Percentiles rank a stretch among this genome's conserved stretches.
These are phyloP conservation scores for Drosophila punjabiensis DNA, from an alignment of 1,140 invertebrate species.

Conservation along the genomic window DNA sequence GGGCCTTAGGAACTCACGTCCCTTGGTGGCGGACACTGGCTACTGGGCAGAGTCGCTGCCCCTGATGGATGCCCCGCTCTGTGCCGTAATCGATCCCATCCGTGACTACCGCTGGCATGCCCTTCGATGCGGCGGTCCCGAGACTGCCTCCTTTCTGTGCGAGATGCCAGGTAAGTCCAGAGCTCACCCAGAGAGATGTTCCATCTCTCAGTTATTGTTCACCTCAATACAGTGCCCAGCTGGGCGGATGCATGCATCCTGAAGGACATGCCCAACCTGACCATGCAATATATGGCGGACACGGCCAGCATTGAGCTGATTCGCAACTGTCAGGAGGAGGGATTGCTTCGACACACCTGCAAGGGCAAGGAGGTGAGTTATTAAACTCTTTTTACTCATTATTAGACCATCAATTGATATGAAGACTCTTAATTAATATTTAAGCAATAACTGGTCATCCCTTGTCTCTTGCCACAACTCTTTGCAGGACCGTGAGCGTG, in stretches of 20 bases:
- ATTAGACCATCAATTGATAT: neutral
- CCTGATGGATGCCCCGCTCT: slow-evolving; percentile 86
- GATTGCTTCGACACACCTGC: slow-evolving; percentile 90
- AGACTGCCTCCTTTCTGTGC: slow-evolving; percentile 90
- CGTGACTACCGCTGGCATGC: slow-evolving; percentile 90
- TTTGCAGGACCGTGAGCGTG: slow-evolving; percentile 73
- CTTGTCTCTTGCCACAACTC: too few relatives aligned
- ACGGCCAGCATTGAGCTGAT: slow-evolving; percentile 93
- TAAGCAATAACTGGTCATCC: neutral
- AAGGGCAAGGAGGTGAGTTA: slow-evolving; percentile 88
- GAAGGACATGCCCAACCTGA: slow-evolving; percentile 89
- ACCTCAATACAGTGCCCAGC: slow-evolving; percentile 87
- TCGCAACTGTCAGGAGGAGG: slow-evolving; percentile 93
- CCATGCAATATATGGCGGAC: slow-evolving; percentile 90
- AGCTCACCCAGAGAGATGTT: too few relatives aligned
- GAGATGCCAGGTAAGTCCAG: slow-evolving; percentile 89
- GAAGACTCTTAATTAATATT: too few relatives aligned
- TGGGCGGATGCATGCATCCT: slow-evolving; percentile 90
- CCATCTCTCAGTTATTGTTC: neutral
- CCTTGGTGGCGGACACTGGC: slow-evolving; percentile 87
- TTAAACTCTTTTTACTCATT: neutral
- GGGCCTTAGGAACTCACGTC: slow-evolving; percentile 84
- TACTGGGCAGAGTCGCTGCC: slow-evolving; percentile 88
- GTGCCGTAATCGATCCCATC: slow-evolving; percentile 89
- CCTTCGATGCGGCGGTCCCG: slow-evolving; percentile 89